These are phyloP conservation scores for Hycleus phaleratus DNA, from an alignment of 1,140 invertebrate species.

Conservation along the genomic window DNA sequence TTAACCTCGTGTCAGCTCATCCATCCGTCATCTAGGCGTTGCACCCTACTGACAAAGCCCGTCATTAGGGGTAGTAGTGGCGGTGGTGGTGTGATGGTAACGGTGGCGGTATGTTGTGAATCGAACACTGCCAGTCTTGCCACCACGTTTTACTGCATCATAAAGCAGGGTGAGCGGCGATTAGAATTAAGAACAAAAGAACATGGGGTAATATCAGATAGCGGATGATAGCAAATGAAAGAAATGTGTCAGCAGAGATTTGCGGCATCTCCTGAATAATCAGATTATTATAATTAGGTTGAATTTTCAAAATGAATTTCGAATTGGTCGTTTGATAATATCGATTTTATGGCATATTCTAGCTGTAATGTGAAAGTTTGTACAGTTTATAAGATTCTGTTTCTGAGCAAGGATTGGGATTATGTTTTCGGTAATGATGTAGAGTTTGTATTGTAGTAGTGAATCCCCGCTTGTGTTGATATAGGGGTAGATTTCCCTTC, in stretches of 20 bases:
- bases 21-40: constrained; percentile 26
- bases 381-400: too few relatives aligned
- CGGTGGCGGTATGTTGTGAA: too few relatives aligned
- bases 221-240: constrained; percentile 2
- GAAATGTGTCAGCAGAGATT: constrained; percentile 11
- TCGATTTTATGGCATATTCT: too few relatives aligned
- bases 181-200: constrained; percentile 22
- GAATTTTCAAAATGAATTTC: too few relatives aligned
- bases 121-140: background rate
- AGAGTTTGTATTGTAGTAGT: too few relatives aligned
- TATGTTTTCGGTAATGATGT: too few relatives aligned
- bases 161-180: constrained; percentile 20
- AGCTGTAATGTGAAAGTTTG: too few relatives aligned
- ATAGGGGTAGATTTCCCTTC: constrained; percentile 15
- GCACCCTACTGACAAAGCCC: constrained; percentile 13
- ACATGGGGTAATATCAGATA: constrained; percentile 10
- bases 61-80: constrained; percentile 14
- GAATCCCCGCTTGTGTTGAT: background rate
- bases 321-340: too few relatives aligned
- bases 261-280: background rate
- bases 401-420: too few relatives aligned
- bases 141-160: constrained; percentile 16
- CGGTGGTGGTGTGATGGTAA: too few relatives aligned
- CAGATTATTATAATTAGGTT: too few relatives aligned
- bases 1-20: constrained; percentile 32